Base-by-base conservation (phyloP, 2,888 invertebrate species). In the Dione vanillae region DNA sequence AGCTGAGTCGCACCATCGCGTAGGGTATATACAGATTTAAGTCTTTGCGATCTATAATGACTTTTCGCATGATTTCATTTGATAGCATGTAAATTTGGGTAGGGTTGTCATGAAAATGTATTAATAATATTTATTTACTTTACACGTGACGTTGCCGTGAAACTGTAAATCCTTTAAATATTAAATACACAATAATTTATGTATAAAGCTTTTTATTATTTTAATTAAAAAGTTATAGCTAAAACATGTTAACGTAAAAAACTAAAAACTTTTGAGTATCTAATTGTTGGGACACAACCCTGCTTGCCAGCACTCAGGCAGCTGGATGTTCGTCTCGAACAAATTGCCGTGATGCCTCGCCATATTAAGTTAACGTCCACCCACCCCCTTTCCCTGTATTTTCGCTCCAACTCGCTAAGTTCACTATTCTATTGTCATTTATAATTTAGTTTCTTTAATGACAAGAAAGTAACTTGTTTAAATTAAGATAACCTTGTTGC, bases 311-410 rank as follows among this genome's bases (percentile, higher is more conserved):
- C 89, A 87, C 89, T 87, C 86, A 86, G 81, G 80, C 84, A 82
- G 83, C 86, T 83, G 80, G 80, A 85, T 87, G 87, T 88, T 89
- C 90, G 86, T 90, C 91, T 90, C 87, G 87, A 88, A 89, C 91
- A 92, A 92, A 92, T 92, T 92, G 89, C 89, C 88, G 85, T 88
- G 89, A 90, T 91, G 89, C 90, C 88, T 83, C 87, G 86, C 89
- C 89, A 89, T 90, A 91, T 91, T 91, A 90, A 90, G 90, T 91
- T 91, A 90, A 84, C 85, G 84, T 86, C 77, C 85, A 82, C 81
- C 83, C 83, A 81, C 77, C 79, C 80, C 12, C 69, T 16, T 45
- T 35, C 79, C 71, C 75, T 78, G 78, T 52, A 66, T 73, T 71
- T 71, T 74, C 69, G 54, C 71, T 66, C 52, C 67, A 67, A 74